Conservation (phyloP, 2,888 invertebrate genomes). For the Imbricaverruca yamaguchii region DNA sequence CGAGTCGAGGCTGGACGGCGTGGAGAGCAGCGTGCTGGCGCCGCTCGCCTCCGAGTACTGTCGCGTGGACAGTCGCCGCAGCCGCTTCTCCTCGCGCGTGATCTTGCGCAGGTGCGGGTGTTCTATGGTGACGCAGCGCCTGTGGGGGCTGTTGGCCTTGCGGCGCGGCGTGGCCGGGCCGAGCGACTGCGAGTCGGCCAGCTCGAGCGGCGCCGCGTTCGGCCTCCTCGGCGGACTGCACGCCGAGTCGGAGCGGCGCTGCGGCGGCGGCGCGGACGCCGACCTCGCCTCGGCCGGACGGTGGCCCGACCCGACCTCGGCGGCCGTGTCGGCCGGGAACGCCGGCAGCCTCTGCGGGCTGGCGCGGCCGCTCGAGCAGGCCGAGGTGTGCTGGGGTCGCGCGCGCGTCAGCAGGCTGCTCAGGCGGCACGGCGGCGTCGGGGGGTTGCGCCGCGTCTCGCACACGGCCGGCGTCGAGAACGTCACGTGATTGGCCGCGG, state of each 20-base stretch:
- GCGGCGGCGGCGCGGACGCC: not conserved
- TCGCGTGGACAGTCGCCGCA: conserved; percentile 10
- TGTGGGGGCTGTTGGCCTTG: not conserved
- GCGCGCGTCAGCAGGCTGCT: not conserved
- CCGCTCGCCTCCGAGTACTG: not conserved
- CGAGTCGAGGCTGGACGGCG: conserved; percentile 16
- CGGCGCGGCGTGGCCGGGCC: conserved; percentile 2
- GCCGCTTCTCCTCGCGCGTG: conserved; percentile 7
- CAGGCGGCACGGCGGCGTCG: not conserved
- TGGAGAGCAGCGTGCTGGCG: not conserved
- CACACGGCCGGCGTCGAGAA: not conserved
- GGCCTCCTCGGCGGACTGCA: not conserved
- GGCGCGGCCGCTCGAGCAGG: conserved; percentile 3
- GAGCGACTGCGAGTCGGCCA: conserved; percentile 20
- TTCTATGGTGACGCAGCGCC: conserved; percentile 7
- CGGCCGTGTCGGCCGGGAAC: not conserved
- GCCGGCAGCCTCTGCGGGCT: not conserved
- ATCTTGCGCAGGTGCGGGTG: conserved; percentile 23
- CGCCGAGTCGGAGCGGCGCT: not conserved
- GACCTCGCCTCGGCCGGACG: not conserved
- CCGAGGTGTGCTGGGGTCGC: not conserved
- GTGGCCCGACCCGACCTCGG: too few relatives aligned
- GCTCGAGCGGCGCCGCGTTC: not conserved
- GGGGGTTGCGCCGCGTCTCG: not conserved
- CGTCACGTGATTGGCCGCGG: conserved; percentile 41